These are phyloP conservation scores for Motacilla tschutschensis DNA, from an alignment of 2,113 vertebrate species.

Conservation along the genomic window DNA sequence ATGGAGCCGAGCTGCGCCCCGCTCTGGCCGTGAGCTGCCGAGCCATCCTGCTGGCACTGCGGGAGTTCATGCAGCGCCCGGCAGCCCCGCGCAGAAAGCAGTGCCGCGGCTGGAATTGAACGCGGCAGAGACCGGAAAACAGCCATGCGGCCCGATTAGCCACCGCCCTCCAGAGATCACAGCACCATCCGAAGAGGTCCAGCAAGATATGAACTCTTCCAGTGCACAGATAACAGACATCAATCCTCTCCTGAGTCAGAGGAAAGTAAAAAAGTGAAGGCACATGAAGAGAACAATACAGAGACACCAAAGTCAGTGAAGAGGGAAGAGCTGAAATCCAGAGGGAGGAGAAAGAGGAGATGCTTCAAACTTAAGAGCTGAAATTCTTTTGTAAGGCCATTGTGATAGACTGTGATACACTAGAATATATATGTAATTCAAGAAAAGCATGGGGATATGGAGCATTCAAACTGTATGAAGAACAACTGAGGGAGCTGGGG, in stretches of 20 bases:
- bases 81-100: accelerated
- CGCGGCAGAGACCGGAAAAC: accelerated
- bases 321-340: neutral
- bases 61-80: neutral
- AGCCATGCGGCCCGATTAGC: neutral
- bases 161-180: neutral
- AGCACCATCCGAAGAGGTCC: accelerated
- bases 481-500: too few species aligned
- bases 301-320: neutral
- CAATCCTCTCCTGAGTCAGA: neutral
- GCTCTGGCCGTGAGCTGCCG: too few species aligned
- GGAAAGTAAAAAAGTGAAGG: neutral
- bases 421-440: neutral
- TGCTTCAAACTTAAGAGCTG: neutral
- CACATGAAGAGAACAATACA: neutral
- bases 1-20: too few species aligned
- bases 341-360: neutral
- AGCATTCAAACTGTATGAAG: neutral
- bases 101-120: accelerated
- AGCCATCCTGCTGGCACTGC: neutral
- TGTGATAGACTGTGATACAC: neutral
- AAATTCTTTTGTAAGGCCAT: neutral
- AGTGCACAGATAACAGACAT: neutral
- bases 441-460: neutral
- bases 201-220: neutral